These are phyloP conservation scores for Pachyrhynchus sulphureomaculatus DNA, from an alignment of 1,140 invertebrate species.

Conservation along the genomic window DNA sequence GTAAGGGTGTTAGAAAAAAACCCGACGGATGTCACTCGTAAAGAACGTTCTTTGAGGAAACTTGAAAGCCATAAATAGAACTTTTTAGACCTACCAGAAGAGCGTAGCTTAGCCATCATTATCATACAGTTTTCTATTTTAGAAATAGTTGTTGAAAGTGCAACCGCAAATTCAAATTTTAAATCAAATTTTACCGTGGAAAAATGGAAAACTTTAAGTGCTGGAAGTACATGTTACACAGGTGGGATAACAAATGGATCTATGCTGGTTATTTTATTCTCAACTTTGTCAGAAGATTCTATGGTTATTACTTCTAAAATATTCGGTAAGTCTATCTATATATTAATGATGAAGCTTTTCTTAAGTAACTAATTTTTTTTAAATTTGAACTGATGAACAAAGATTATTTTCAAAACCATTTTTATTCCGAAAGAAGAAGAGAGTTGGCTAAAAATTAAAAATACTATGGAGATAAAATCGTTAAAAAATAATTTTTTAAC, in stretches of 20 bases:
- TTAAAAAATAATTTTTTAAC: too few species aligned
- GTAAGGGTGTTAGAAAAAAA: too few species aligned
- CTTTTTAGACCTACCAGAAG: not conserved
- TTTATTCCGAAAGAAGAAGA: too few species aligned
- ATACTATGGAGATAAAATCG: too few species aligned
- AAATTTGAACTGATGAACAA: too few species aligned
- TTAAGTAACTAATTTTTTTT: not conserved
- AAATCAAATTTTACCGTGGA: slow-evolving; percentile 17
- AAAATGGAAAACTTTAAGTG: slow-evolving; percentile 31
- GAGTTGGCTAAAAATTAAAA: too few species aligned
- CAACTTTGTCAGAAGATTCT: slow-evolving; percentile 1
- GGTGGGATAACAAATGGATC: slow-evolving; percentile 22
- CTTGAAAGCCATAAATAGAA: not conserved
- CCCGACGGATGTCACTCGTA: too few species aligned
- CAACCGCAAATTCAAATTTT: slow-evolving; percentile 21
- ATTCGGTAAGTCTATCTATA: not conserved
- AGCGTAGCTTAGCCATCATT: not conserved
- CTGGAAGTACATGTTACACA: slow-evolving; percentile 28
- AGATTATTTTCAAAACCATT: too few species aligned
- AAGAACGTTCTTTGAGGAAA: too few species aligned
- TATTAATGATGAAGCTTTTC: not conserved
- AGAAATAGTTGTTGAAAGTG: slow-evolving; percentile 36
- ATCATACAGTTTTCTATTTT: not conserved
- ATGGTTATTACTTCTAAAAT: slow-evolving; percentile 3
- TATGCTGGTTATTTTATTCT: slow-evolving; percentile 12